These are phyloP conservation scores for Eupsittula cactorum DNA, from an alignment of 2,113 vertebrate genomes.

Conservation along the genomic window DNA sequence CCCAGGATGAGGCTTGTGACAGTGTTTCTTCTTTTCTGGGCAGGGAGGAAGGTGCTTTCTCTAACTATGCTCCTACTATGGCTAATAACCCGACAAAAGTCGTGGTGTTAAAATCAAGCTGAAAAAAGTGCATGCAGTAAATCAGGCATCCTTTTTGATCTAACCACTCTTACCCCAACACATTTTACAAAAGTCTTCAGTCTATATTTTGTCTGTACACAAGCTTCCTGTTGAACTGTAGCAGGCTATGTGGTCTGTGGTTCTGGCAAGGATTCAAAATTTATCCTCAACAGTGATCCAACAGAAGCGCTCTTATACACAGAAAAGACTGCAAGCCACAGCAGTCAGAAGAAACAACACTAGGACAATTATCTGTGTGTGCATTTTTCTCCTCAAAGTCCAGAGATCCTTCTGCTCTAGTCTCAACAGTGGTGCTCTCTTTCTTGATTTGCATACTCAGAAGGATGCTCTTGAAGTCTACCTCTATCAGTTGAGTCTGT, in stretches of 20 bases:
- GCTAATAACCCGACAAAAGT: neutral
- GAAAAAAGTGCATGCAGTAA: neutral
- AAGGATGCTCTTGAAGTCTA: conserved; percentile 11
- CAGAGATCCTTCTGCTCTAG: conserved; percentile 9
- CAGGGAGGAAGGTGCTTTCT: neutral
- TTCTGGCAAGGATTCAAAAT: conserved; percentile 69
- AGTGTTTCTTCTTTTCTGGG: neutral
- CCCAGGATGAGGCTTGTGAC: neutral
- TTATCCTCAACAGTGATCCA: conserved; percentile 42
- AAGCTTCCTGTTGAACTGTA: conserved; percentile 37
- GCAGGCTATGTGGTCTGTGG: conserved; percentile 65
- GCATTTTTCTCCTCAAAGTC: neutral
- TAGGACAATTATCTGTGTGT: neutral
- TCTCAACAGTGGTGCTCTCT: neutral
- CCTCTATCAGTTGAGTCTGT: neutral
- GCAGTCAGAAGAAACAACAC: conserved; percentile 2
- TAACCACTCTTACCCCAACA: neutral
- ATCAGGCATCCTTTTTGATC: neutral
- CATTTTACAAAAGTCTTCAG: conserved; percentile 35
- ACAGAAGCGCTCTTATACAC: conserved; percentile 25
- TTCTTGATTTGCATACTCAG: conserved; percentile 28
- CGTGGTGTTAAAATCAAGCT: neutral
- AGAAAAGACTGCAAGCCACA: conserved; percentile 27
- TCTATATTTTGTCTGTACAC: conserved; percentile 39
- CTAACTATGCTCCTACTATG: neutral